phyloP scores from a whole-genome alignment of 1,140 invertebrate genomes.

The Hetaerina americana region DNA sequence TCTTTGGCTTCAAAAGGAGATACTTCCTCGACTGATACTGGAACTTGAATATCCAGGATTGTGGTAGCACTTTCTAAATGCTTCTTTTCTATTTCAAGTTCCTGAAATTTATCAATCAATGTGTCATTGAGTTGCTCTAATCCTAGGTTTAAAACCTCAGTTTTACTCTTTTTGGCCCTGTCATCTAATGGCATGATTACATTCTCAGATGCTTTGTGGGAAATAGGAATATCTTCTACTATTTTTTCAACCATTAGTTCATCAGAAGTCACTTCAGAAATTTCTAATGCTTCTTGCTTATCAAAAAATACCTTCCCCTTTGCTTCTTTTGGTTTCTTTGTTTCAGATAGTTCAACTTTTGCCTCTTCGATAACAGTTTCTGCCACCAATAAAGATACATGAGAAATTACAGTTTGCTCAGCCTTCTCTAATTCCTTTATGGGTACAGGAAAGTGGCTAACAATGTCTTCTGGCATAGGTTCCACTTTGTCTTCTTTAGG shows the following conservation, averaged over 20 bases:
- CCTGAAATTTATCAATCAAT: not conserved
- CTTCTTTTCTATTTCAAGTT: not conserved
- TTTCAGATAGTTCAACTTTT: conserved; percentile 7
- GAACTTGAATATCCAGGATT: not conserved
- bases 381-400: not conserved
- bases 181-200: too few relatives aligned
- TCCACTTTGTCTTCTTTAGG: not conserved
- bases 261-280: conserved; percentile 6
- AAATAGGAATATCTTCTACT: not conserved
- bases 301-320: conserved; percentile 7
- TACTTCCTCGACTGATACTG: not conserved
- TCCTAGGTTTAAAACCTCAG: not conserved
- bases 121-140: not conserved
- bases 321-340: conserved; percentile 2
- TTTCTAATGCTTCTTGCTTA: conserved; percentile 16
- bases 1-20: not conserved
- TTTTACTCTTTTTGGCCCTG: not conserved
- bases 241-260: not conserved
- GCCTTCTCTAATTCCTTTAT: not conserved
- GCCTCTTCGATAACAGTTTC: not conserved
- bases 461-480: not conserved
- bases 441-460: not conserved
- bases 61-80: not conserved
- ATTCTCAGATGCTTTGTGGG: not conserved
- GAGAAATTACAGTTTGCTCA: not conserved